These are phyloP conservation scores for Chionis minor DNA, from an alignment of 2,113 vertebrate species.

Conservation along the genomic window DNA sequence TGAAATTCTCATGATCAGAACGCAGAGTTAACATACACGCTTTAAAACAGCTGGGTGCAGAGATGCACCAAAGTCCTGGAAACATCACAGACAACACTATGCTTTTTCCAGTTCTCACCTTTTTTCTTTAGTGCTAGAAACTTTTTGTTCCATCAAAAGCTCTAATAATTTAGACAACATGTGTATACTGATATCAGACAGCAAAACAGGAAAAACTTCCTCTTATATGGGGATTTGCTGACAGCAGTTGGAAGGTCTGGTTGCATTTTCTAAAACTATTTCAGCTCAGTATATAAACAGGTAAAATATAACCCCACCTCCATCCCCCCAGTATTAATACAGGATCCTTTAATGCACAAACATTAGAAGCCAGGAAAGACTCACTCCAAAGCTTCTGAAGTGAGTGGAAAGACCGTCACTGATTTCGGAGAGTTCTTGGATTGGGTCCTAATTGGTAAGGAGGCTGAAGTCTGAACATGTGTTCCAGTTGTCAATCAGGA, in stretches of 20 bases:
- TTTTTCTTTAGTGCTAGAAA: background rate
- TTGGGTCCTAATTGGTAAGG: background rate
- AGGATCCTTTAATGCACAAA: background rate
- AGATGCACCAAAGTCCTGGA: background rate
- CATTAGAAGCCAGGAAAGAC: background rate
- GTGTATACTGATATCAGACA: background rate
- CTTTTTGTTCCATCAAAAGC: background rate
- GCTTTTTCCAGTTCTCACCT: background rate
- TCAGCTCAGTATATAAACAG: background rate
- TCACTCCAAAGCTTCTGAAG: background rate
- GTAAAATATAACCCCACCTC: background rate
- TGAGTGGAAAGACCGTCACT: background rate
- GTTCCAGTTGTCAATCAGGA: too few species aligned
- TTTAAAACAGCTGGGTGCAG: background rate
- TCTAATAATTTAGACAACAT: background rate
- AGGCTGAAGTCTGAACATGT: background rate
- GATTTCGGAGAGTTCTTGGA: background rate
- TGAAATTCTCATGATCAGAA: background rate
- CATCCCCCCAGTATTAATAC: background rate
- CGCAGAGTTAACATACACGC: background rate
- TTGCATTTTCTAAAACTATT: constrained; percentile 58
- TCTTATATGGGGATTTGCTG: background rate
- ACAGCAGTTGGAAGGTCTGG: constrained; percentile 6
- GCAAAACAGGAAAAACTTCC: background rate
- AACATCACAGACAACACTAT: background rate